Conservation (phyloP, 23 tunicate species). For the Halocynthia aurantium region DNA sequence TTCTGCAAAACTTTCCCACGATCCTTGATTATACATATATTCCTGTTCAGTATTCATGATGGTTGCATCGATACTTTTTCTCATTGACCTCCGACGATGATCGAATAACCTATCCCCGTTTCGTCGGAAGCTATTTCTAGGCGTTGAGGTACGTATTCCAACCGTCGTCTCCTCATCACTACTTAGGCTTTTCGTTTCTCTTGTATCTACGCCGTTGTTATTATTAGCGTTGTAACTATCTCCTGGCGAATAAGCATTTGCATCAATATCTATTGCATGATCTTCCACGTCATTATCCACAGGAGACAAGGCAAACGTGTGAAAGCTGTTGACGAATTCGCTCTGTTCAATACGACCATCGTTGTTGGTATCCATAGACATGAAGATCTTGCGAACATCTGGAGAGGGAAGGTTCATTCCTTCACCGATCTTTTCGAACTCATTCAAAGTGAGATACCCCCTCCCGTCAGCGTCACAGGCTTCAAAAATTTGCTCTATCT, state of each 20-base stretch:
- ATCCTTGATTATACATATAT: neutral
- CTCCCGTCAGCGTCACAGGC: conserved; percentile 36
- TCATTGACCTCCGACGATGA: neutral
- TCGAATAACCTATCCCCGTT: conserved; percentile 9
- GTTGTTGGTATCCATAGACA: conserved; percentile 43
- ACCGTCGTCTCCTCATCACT: too few relatives aligned
- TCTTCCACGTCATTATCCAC: neutral
- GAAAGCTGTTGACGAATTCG: conserved; percentile 51
- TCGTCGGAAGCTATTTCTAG: conserved; percentile 19
- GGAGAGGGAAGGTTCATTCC: conserved; percentile 13
- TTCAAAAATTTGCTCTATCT: conserved; percentile 38
- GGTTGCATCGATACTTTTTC: neutral
- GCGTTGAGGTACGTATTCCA: conserved; percentile 26
- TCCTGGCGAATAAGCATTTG: too few relatives aligned
- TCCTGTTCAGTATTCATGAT: neutral
- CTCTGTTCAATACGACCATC: conserved; percentile 43
- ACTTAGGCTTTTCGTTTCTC: too few relatives aligned
- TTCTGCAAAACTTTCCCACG: conserved; percentile 46
- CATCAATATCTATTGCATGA: neutral
- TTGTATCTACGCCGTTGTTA: too few relatives aligned
- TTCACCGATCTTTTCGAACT: conserved; percentile 29
- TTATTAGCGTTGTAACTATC: too few relatives aligned
- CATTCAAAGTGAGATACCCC: conserved; percentile 37
- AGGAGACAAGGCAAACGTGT: conserved; percentile 12
- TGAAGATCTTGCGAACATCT: conserved; percentile 32